These are phyloP conservation scores for Rhinolophus sinicus DNA, from an alignment of 2,113 vertebrate genomes.

Conservation along the genomic window DNA sequence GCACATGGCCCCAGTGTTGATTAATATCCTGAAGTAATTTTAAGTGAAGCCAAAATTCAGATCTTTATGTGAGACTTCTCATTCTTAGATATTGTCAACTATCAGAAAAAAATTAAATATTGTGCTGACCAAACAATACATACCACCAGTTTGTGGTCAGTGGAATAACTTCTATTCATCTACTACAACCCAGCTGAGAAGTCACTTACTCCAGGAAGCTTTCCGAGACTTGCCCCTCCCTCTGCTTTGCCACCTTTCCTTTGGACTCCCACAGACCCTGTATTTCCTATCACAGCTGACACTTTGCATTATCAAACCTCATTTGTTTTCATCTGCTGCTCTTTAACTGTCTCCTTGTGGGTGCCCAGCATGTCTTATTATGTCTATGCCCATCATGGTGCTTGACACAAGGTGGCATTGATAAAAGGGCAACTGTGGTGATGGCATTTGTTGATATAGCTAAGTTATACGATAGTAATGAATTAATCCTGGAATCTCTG, in stretches of 20 bases:
- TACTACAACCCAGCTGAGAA: background rate
- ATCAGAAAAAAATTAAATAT: background rate
- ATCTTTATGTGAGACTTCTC: background rate
- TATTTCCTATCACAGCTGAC: background rate
- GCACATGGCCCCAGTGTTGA: background rate
- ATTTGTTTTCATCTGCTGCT: background rate
- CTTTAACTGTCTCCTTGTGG: background rate
- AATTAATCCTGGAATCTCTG: background rate
- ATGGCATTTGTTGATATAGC: background rate
- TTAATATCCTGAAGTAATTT: background rate
- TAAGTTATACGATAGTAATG: background rate
- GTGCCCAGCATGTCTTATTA: accelerated
- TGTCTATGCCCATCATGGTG: accelerated
- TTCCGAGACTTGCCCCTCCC: background rate
- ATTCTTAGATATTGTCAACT: background rate
- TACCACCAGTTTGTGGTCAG: background rate
- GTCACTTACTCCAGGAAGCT: background rate
- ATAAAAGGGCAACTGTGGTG: background rate
- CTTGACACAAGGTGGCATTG: background rate
- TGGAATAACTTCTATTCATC: background rate
- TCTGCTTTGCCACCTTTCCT: background rate
- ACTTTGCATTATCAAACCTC: background rate
- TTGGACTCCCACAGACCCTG: background rate
- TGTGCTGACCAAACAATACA: background rate
- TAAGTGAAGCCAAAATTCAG: background rate